phyloP scores from a whole-genome alignment of 2,888 invertebrate genomes.

The Andricus curvator region DNA sequence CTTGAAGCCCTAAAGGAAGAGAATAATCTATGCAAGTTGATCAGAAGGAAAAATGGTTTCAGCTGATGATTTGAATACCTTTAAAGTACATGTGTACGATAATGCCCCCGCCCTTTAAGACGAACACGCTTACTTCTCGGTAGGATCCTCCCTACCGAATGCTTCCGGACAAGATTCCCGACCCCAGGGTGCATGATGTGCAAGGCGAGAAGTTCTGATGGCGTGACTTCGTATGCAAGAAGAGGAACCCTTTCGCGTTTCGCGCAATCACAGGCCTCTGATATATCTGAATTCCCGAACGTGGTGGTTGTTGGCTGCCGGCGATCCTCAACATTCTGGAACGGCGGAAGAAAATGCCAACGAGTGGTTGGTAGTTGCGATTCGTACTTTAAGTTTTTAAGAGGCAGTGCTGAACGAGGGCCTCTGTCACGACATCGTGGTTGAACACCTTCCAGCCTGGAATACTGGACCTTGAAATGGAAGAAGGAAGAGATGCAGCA shows the following conservation, averaged over 20 bases:
- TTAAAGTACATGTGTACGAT: neutral
- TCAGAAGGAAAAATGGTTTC: neutral
- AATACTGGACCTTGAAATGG: constrained; percentile 16
- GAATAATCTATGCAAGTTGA: neutral
- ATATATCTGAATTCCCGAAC: constrained; percentile 26
- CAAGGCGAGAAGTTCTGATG: constrained; percentile 5
- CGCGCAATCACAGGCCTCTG: constrained; percentile 32
- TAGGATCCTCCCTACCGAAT: constrained; percentile 20
- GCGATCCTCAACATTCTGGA: constrained; percentile 24
- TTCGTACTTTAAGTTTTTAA: constrained; percentile 11
- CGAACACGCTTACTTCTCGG: constrained; percentile 25
- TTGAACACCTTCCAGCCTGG: neutral
- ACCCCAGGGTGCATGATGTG: neutral
- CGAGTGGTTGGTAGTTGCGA: constrained; percentile 2
- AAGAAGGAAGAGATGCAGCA: constrained; percentile 18
- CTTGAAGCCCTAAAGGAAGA: neutral
- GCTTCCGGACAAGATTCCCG: constrained; percentile 33
- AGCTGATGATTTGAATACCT: constrained; percentile 4
- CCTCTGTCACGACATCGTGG: constrained; percentile 14
- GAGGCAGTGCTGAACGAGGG: constrained; percentile 13
- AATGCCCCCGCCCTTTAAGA: neutral
- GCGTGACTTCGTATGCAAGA: constrained; percentile 33
- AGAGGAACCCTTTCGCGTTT: constrained; percentile 4
- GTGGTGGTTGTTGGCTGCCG: constrained; percentile 5
- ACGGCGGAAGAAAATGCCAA: constrained; percentile 7